Evolutionary conservation across 2,888 invertebrate species (phyloP).

Genomic region (Prosopocoilus inquinatus): DNA sequence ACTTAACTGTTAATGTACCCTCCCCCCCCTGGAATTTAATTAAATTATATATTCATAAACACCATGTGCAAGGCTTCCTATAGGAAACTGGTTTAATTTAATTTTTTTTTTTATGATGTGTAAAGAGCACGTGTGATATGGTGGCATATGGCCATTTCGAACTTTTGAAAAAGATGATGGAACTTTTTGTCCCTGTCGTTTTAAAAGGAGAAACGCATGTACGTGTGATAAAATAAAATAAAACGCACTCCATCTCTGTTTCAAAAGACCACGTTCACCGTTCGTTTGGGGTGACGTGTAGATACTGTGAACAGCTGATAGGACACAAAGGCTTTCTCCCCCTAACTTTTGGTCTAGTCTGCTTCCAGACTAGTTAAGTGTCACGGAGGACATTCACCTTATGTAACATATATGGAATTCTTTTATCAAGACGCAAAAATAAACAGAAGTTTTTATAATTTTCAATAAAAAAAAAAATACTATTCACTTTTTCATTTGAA

Average conservation of each 20-base stretch:
- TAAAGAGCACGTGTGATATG: slow-evolving; percentile 14
- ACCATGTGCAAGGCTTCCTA: slow-evolving; percentile 1
- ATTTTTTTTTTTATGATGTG: not conserved
- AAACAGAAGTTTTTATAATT: too few relatives aligned
- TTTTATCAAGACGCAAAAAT: too few relatives aligned
- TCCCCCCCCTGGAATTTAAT: slow-evolving; percentile 21
- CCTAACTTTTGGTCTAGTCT: slow-evolving; percentile 27
- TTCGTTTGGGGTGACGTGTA: slow-evolving; percentile 14
- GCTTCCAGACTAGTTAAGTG: slow-evolving; percentile 28
- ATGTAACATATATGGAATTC: not conserved
- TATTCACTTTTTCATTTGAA: too few relatives aligned
- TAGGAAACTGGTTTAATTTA: slow-evolving; percentile 20
- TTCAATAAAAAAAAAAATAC: too few relatives aligned
- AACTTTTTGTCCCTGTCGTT: slow-evolving; percentile 12
- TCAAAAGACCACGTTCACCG: too few relatives aligned
- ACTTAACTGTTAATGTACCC: slow-evolving; percentile 20
- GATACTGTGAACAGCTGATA: slow-evolving; percentile 30
- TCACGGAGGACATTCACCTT: slow-evolving; percentile 26
- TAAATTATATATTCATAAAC: slow-evolving; percentile 13
- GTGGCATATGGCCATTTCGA: slow-evolving; percentile 31
- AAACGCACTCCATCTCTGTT: not conserved
- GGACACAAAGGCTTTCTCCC: slow-evolving; percentile 29
- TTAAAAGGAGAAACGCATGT: slow-evolving; percentile 13
- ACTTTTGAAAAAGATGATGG: slow-evolving; percentile 10
- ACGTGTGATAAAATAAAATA: too few relatives aligned